Percentiles rank a stretch among this genome's conserved stretches.
phyloP scores from a whole-genome alignment of 2,113 vertebrate genomes.

The Fulmarus glacialis region DNA sequence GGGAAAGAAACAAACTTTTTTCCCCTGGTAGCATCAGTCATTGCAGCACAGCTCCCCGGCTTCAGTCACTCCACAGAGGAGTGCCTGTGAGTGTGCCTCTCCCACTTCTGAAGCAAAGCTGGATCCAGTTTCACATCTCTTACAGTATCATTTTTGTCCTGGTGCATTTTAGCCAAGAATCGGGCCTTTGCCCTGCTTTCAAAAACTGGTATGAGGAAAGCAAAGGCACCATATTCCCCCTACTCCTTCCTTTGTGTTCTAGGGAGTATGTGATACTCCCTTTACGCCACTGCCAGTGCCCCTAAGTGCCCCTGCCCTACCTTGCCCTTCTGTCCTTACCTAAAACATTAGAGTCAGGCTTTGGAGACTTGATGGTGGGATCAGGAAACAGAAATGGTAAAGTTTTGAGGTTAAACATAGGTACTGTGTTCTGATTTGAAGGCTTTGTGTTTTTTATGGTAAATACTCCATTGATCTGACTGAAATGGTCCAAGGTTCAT shows the following conservation, averaged over 20 bases:
- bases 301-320: background rate
- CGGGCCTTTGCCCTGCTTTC: background rate
- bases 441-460: background rate
- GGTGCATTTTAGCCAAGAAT: background rate
- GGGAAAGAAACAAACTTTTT: background rate
- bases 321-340: background rate
- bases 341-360: background rate
- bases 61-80: background rate
- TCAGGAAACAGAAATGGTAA: background rate
- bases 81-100: background rate
- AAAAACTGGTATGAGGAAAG: background rate
- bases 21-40: background rate
- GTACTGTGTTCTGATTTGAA: background rate
- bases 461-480: background rate
- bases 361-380: background rate
- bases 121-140: background rate
- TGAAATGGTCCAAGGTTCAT: background rate
- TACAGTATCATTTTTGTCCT: background rate
- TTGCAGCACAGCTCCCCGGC: rapidly evolving
- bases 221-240: background rate
- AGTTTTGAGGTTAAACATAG: background rate
- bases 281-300: background rate
- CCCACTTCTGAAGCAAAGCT: background rate
- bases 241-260: background rate
- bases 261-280: background rate